Conservation (phyloP, 1,140 invertebrate species). For the Meloidogyne chitwoodi region DNA sequence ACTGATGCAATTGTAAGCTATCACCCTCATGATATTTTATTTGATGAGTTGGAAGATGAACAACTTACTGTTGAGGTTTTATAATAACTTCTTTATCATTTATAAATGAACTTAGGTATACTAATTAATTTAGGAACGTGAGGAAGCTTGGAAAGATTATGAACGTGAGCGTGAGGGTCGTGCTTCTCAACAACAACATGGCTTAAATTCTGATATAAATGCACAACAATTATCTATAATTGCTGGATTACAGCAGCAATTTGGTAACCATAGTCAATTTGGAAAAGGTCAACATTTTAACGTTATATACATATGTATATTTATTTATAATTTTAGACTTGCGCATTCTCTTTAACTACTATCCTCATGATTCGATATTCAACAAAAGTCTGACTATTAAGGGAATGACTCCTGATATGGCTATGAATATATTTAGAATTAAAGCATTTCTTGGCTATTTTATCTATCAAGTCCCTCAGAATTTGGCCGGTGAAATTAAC, state of each 20-base stretch:
- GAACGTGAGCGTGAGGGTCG: constrained; percentile 18
- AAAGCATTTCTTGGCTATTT: constrained; percentile 15
- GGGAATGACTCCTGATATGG: constrained; percentile 8
- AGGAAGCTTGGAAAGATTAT: constrained; percentile 52
- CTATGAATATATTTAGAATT: constrained; percentile 3
- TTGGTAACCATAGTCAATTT: neutral
- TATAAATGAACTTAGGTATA: too few species aligned
- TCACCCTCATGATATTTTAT: constrained; percentile 48
- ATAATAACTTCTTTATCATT: neutral
- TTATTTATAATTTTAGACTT: neutral
- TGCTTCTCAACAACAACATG: neutral
- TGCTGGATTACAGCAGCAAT: neutral
- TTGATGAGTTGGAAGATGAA: constrained; percentile 49
- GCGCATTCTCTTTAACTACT: neutral
- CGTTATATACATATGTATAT: too few species aligned
- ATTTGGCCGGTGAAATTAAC: constrained; percentile 11
- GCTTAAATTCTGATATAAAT: neutral
- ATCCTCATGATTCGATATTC: neutral
- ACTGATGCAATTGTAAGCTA: constrained; percentile 41
- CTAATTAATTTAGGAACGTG: constrained; percentile 43
- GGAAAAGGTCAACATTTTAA: neutral
- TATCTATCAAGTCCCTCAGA: neutral
- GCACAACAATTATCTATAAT: neutral
- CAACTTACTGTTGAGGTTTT: constrained; percentile 42
- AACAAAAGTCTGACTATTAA: constrained; percentile 1